Evolutionary conservation across 2,888 invertebrate genomes (phyloP), one percentile per base, ranked within the genome.

Genomic region (Erebia ligea): DNA sequence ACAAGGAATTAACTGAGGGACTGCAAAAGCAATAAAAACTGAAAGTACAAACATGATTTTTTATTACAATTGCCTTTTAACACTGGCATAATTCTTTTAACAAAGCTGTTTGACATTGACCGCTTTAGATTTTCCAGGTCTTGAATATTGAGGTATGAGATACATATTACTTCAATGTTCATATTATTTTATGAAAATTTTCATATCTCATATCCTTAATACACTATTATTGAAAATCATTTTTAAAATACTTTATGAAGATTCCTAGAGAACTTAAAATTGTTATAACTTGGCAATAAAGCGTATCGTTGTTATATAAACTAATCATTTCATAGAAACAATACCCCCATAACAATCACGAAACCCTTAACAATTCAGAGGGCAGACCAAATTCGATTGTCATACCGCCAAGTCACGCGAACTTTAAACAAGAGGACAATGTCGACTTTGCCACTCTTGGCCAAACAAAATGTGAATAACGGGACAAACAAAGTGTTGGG

Each of bases 401-500:
- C 82, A 86, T 82, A 81, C 83, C 82, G 77, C 76, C 78, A 82
- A 85, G 90, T 87, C 91, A 91, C 90, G 91, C 91, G 78, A 90
- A 80, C 81, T 81, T 83, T 82, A 82, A 78, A 79, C 80, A 81
- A 74, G 73, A 78, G 79, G 76, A 76, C 75, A 79, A 78, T 72
- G 73, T 77, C 73, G 71, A 75, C 77, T 76, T 75, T 74, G 76
- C 74, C 73, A 66, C 71, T 75, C 76, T 76, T 82, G 82, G 80
- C 75, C 87, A 92, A 92, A 92, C 89, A 92, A 71, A 82, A 82
- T 74, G 84, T 91, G 90, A 91, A 91, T 90, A 91, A 90, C 87
- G 87, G 84, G 82, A 86, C 82, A 91, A 91, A 92, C 87, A 91
- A 75, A 74, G 69, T 74, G 74, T 67, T 73, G 73, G 76, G 78